Evolutionary conservation across 2,888 invertebrate genomes (phyloP).

Genomic region (Plusia festucae): DNA sequence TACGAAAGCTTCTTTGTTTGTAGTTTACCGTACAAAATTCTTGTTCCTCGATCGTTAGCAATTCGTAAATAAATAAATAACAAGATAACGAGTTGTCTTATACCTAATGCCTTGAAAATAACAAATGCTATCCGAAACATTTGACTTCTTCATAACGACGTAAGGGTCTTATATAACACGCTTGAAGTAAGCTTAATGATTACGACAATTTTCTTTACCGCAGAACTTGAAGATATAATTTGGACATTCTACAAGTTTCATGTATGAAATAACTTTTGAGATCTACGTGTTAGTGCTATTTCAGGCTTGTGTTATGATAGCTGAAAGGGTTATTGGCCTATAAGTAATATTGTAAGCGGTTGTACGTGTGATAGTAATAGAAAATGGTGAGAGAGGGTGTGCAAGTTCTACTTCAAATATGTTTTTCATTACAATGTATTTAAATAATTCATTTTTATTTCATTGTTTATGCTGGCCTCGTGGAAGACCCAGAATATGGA

Average conservation of each 20-base stretch:
- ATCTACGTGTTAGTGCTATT: not conserved
- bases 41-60: not conserved
- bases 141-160: constrained; percentile 21
- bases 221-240: not conserved
- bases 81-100: not conserved
- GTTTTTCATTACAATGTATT: no score
- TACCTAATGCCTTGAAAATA: constrained; percentile 13
- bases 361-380: not conserved
- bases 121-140: constrained; percentile 17
- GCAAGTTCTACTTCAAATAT: no score
- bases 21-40: not conserved
- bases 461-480: no score
- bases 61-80: constrained; percentile 1
- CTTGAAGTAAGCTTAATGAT: constrained; percentile 8
- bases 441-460: no score
- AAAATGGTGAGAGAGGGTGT: not conserved
- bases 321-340: not conserved
- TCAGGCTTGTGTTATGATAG: not conserved
- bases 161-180: constrained; percentile 9
- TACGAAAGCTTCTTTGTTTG: not conserved
- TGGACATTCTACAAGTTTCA: not conserved
- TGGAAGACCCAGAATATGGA: no score
- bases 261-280: constrained; percentile 6
- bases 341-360: not conserved
- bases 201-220: constrained; percentile 7